Evolutionary conservation across 2,113 vertebrate species (phyloP).

Genomic region (Hepsetus odoe): DNA sequence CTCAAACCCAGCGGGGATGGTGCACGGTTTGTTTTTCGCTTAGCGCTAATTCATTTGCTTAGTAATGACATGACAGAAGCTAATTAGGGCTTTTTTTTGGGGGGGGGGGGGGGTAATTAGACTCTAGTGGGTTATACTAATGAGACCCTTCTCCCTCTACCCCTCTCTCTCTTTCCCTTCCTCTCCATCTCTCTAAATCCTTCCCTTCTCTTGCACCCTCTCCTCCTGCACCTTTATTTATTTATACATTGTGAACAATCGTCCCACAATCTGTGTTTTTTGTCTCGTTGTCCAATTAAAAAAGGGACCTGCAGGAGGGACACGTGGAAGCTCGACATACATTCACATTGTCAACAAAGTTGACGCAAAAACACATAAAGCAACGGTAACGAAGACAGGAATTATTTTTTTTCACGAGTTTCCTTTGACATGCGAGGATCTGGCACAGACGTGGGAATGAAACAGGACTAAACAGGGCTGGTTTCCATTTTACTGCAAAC

Average conservation of each 20-base stretch:
- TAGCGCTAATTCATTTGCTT: conserved; percentile 79
- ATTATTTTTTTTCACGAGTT: conserved; percentile 18
- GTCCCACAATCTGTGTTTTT: no score
- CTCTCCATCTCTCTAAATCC: conserved; percentile 7
- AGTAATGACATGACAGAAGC: conserved; percentile 77
- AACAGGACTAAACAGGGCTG: not conserved
- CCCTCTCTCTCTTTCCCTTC: not conserved
- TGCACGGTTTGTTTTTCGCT: conserved; percentile 78
- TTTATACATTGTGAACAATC: not conserved
- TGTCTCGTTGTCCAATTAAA: no score
- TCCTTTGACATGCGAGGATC: not conserved
- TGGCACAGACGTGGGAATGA: not conserved
- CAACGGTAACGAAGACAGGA: not conserved
- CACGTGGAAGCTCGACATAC: not conserved
- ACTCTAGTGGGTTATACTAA: conserved; percentile 78
- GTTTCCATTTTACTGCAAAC: not conserved
- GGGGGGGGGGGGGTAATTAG: conserved; percentile 80
- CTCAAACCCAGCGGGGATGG: conserved; percentile 65
- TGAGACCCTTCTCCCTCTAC: conserved; percentile 71
- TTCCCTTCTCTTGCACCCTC: not conserved
- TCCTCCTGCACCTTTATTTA: not conserved
- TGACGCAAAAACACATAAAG: not conserved
- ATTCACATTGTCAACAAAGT: conserved; percentile 3
- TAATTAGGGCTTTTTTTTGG: conserved; percentile 80
- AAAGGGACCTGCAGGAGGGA: no score